Percentiles rank a stretch among this genome's conserved stretches.
Evolutionary conservation across 2,797 vertebrate genomes (phyloP).

Genomic region (Mycteria americana): DNA sequence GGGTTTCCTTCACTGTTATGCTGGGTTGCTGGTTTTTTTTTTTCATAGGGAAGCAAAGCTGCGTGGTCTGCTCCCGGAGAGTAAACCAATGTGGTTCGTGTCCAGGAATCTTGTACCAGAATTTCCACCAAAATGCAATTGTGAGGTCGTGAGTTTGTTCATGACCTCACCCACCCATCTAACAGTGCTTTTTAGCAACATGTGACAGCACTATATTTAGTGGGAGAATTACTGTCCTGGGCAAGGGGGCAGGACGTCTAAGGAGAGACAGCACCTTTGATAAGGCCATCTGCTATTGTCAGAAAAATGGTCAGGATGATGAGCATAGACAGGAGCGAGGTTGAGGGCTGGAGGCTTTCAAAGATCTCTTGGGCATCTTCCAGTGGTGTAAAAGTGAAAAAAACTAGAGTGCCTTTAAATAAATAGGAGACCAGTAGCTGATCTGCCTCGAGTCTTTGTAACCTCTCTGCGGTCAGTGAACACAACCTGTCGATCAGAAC

Average conservation of each 20-base stretch:
- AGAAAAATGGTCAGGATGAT: neutral
- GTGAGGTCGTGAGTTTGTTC: neutral
- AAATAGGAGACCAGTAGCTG: neutral
- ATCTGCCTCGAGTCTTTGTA: neutral
- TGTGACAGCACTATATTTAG: neutral
- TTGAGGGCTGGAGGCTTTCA: neutral
- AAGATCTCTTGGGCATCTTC: neutral
- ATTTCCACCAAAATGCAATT: neutral
- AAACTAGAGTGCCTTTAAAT: neutral
- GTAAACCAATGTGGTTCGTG: accelerated
- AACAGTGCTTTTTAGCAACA: neutral
- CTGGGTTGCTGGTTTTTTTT: neutral
- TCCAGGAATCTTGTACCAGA: neutral
- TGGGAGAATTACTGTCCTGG: neutral
- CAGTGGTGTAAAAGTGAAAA: neutral
- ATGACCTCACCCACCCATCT: neutral
- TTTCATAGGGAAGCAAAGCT: neutral
- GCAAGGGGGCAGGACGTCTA: neutral
- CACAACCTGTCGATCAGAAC: neutral
- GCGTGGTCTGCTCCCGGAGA: neutral
- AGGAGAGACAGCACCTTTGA: neutral
- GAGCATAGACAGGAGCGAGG: accelerated
- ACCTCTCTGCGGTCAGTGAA: neutral
- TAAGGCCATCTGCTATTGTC: neutral
- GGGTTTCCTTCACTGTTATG: neutral